Evolutionary conservation across 2,113 vertebrate species (phyloP), one percentile per base, ranked within the genome.

Genomic region (Psettodes erumei): DNA sequence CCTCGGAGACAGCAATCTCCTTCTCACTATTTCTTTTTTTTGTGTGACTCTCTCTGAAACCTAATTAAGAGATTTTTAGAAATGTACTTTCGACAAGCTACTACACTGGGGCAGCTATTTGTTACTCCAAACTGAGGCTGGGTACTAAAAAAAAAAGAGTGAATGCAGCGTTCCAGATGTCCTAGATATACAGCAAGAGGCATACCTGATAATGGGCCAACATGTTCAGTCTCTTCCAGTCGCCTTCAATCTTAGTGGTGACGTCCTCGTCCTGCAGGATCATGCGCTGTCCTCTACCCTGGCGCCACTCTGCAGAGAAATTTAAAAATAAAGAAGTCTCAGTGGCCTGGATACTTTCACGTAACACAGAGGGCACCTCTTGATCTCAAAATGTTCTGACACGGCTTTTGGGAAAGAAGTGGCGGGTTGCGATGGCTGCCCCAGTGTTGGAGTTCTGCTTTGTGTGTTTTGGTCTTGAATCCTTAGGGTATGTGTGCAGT

Each of bases 171-270:
- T 48, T 61, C 15, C 10, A 42, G 9, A 3, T 37, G 21, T 55
- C 0, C 40, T 25, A 33, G 27, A 74, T 27, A 30, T 8, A 4
- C 13, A 59, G 9, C 27, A 21, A 43, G 7, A 19, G 11, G 2
- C 32, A 9, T 89, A 94, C 94, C 93, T 94, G 93, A 89, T 95
- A 94, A 76, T 95, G 94, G 37, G 74, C 83, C 71, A 95, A 87
- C 3, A 97, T 98, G 93, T 99, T 99, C 37, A 99, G 93, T 71
- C 97, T 93, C 91, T 99, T 99, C 98, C 98, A 99, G 79, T 99
- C 97, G 0, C 95, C 94, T 86, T 99, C 98, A 4, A 99, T 99
- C 93, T 99, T 99, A 40, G 98, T 99, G 89, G 98, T 97, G 87
- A 98, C 94, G 85, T 99, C 98, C 75, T 99, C 98, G 1, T 99